Evolutionary conservation across 2,113 vertebrate genomes (phyloP).

Genomic region (Rhinolophus ferrumequinum): DNA sequence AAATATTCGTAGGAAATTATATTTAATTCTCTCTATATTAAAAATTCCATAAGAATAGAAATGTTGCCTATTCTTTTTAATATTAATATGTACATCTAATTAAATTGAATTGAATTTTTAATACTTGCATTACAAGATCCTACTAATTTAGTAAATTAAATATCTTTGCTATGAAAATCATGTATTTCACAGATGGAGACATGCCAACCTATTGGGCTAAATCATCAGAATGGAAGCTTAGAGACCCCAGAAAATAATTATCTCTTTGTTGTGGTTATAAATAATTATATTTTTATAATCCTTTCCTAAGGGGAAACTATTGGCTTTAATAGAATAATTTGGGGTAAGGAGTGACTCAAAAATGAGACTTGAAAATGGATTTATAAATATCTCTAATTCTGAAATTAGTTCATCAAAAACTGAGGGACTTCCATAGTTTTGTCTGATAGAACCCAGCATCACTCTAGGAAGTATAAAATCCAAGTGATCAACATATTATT

Average conservation of each 20-base stretch:
- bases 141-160: background rate
- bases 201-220: background rate
- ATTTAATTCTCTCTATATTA: background rate
- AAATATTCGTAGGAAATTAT: background rate
- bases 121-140: background rate
- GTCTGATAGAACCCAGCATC: background rate
- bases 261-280: background rate
- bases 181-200: background rate
- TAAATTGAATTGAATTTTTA: background rate
- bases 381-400: background rate
- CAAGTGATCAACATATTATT: background rate
- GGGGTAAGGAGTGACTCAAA: background rate
- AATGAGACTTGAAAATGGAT: background rate
- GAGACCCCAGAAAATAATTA: background rate
- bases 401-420: background rate
- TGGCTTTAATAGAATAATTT: conserved; percentile 23
- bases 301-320: background rate
- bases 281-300: background rate
- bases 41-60: background rate
- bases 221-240: background rate
- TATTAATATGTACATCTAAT: background rate
- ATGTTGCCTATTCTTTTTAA: background rate
- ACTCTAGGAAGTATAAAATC: background rate
- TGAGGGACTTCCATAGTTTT: background rate
- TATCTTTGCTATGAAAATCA: background rate